Conservation (phyloP, 2,113 vertebrate genomes). For the Colinus virginianus region DNA sequence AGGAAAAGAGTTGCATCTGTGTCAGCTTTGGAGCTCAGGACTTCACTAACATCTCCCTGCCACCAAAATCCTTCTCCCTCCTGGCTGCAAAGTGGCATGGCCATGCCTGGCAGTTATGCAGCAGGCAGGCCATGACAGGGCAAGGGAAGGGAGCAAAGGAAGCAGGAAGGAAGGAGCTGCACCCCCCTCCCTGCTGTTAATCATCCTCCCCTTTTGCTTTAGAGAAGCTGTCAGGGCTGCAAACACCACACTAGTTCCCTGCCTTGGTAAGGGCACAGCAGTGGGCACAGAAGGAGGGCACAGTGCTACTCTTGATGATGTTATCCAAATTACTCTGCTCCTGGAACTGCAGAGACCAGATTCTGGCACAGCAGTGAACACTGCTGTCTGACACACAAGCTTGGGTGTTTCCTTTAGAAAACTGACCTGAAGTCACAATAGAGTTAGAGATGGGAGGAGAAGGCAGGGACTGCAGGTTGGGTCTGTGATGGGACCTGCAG, state of each 20-base stretch:
- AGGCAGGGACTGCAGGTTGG: neutral
- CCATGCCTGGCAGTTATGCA: neutral
- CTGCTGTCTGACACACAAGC: neutral
- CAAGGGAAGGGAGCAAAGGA: conserved; percentile 40
- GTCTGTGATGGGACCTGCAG: neutral
- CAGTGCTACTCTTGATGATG: neutral
- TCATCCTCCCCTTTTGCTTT: conserved; percentile 1
- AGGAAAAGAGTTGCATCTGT: accelerated
- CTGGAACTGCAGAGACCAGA: accelerated
- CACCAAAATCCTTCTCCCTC: neutral
- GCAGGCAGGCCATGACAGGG: neutral
- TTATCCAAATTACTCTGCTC: neutral
- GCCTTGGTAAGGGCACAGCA: neutral
- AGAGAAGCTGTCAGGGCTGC: neutral
- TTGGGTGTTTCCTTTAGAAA: neutral
- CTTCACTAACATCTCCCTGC: neutral
- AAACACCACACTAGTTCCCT: neutral
- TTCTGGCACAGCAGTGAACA: neutral
- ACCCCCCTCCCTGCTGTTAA: conserved; percentile 29
- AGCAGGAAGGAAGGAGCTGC: conserved; percentile 56
- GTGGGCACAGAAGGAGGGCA: accelerated
- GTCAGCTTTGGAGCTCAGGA: neutral
- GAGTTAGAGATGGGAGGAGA: neutral
- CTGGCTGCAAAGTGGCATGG: neutral
- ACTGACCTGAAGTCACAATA: neutral